Evolutionary conservation across 1,140 invertebrate genomes (phyloP), one percentile per base, ranked within the genome.

Genomic region (Campoletis sonorensis): DNA sequence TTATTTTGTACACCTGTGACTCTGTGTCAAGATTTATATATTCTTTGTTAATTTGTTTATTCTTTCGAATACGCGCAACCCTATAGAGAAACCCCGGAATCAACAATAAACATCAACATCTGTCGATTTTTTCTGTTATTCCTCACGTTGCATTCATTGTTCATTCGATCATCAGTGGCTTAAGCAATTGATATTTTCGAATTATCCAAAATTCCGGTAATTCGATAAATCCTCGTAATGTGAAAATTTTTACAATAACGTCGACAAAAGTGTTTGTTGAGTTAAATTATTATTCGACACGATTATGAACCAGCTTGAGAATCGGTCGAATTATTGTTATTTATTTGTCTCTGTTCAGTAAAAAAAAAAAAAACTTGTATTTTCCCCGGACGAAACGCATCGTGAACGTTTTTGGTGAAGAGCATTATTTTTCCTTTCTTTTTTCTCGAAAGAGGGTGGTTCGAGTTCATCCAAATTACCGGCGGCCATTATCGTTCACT

Each of bases 401-500:
- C 4, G 16, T 13, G 40, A 45, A 45, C 27, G 40, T 68, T 23
- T 21, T 33, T 51, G n/a, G 61, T 33, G 15, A 3, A 30, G 11
- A 13, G 45, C n/a, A 49, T 27, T 13, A 76, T 33, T 54, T 13
- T 23, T 76, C 54, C 18, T 76, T 76, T 27, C 10, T 67, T 26
- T 67, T 67, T 75, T n/a, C 11, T 45, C 33, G 75, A 73, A 76
- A 67, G 79, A 81, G 82, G 81, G 82, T 78, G 78, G 83, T 81
- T 83, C 51, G 78, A 51, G 84, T 82, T 79, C 64, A 72, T 58
- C 75, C 83, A 90, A 91, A 90, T 90, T 90, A 91, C 85, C 83
- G 85, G 84, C 86, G 80, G 84, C 87, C 89, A 90, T 90, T 89
- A 89, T 88, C 83, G 84, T 70, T 83, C 84, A 82, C 83, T 86